Evolutionary conservation across 2,797 vertebrate genomes (phyloP).

Genomic region (Discoglossus pictus): DNA sequence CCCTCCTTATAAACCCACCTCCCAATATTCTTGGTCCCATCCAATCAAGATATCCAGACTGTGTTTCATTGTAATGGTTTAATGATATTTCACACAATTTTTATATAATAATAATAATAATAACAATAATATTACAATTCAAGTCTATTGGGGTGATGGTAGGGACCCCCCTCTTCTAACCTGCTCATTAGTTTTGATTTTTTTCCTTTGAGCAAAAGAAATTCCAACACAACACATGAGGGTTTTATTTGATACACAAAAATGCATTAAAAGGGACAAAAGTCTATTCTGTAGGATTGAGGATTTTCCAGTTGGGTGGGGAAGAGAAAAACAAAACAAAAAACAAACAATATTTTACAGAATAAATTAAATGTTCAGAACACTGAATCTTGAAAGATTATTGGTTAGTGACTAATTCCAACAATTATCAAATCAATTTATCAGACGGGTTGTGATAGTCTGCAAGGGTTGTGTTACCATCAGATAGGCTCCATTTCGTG

Average conservation of each 20-base stretch:
- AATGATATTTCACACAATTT: conserved; percentile 33
- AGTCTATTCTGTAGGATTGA: not conserved
- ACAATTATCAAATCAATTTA: no score
- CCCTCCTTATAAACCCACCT: no score
- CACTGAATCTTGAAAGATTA: no score
- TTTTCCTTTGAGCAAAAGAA: conserved; percentile 12
- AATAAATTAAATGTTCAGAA: conserved; percentile 1
- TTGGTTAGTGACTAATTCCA: no score
- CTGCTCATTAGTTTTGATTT: not conserved
- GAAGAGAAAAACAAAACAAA: no score
- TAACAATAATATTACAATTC: conserved; percentile 38
- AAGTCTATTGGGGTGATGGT: not conserved
- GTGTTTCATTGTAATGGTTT: conserved; percentile 30
- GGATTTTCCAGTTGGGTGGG: not conserved
- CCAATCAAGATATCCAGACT: no score
- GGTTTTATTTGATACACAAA: conserved; percentile 13
- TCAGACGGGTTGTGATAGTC: no score
- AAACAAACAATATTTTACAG: no score
- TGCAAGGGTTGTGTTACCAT: no score
- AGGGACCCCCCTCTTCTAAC: not conserved
- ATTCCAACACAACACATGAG: conserved; percentile 24
- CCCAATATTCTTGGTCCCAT: no score
- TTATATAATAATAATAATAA: conserved; percentile 38
- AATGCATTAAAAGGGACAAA: conserved; percentile 1
- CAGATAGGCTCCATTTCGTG: no score